phyloP scores from a whole-genome alignment of 2,888 invertebrate species.

The Villa cingulata region DNA sequence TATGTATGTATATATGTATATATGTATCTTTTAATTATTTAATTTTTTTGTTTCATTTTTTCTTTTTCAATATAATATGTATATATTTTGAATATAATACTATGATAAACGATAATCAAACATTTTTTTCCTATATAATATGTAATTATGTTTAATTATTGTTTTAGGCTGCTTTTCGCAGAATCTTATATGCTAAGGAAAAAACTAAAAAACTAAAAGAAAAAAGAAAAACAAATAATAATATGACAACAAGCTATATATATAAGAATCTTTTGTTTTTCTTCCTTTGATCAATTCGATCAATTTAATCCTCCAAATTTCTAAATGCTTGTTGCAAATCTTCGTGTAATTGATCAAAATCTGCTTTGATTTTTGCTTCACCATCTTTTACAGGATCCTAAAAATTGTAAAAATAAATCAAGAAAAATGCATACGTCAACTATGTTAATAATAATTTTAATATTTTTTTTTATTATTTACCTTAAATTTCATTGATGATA shows the following conservation, averaged over 20 bases:
- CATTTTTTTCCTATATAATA: too few species aligned
- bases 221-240: not conserved
- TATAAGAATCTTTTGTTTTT: not conserved
- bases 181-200: not conserved
- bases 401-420: conserved; percentile 16
- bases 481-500: conserved; percentile 99
- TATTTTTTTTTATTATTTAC: conserved; percentile 38
- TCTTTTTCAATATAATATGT: too few species aligned
- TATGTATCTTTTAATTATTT: too few species aligned
- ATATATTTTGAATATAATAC: too few species aligned
- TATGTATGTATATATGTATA: too few species aligned
- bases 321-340: conserved; percentile 96
- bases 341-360: conserved; percentile 93
- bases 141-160: not conserved
- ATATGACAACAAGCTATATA: not conserved
- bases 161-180: not conserved
- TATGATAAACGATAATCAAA: too few species aligned
- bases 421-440: not conserved
- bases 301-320: conserved; percentile 86
- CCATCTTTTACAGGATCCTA: conserved; percentile 97
- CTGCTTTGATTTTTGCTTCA: conserved; percentile 91
- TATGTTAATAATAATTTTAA: not conserved
- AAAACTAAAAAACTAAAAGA: not conserved
- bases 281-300: not conserved
- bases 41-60: too few species aligned